A percentile compares a stretch with the other conserved stretches of the same genome.
Conservation (phyloP, 2,797 vertebrate species). For the Acrossocheilus wenchowensis region DNA sequence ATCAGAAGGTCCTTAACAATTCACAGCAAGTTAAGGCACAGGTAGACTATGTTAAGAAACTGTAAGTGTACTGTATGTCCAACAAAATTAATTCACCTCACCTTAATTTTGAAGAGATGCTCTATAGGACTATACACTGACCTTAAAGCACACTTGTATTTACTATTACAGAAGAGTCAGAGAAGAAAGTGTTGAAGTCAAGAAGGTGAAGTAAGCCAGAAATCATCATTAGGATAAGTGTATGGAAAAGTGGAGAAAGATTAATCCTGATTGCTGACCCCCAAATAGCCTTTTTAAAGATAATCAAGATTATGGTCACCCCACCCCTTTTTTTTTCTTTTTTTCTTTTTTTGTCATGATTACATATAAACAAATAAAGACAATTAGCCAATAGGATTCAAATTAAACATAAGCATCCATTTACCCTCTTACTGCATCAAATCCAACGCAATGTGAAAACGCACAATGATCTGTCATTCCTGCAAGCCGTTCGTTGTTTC, state of each 20-base stretch:
- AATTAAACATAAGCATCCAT: not conserved
- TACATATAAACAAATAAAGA: not conserved
- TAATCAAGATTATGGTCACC: not conserved
- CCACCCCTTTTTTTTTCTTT: not conserved
- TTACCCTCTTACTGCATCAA: not conserved
- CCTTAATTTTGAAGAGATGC: not conserved
- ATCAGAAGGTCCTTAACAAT: not conserved
- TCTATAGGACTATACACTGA: not conserved
- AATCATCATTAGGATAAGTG: slow-evolving; percentile 24
- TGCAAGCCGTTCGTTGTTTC: slow-evolving; percentile 1
- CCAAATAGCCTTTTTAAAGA: not conserved
- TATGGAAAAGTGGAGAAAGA: not conserved
- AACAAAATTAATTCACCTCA: not conserved
- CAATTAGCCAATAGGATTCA: not conserved
- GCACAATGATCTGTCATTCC: slow-evolving; percentile 17
- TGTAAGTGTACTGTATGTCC: not conserved
- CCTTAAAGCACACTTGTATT: not conserved
- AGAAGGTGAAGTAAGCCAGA: not conserved
- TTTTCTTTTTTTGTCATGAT: not conserved
- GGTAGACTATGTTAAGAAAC: not conserved
- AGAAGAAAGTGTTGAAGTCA: not conserved
- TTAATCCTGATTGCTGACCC: slow-evolving; percentile 2
- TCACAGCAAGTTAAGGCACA: not conserved
- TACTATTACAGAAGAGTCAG: not conserved
- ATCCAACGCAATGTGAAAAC: slow-evolving; percentile 16